phyloP scores from a whole-genome alignment of 23 tunicate species.

The Aplidium turbinatum region DNA sequence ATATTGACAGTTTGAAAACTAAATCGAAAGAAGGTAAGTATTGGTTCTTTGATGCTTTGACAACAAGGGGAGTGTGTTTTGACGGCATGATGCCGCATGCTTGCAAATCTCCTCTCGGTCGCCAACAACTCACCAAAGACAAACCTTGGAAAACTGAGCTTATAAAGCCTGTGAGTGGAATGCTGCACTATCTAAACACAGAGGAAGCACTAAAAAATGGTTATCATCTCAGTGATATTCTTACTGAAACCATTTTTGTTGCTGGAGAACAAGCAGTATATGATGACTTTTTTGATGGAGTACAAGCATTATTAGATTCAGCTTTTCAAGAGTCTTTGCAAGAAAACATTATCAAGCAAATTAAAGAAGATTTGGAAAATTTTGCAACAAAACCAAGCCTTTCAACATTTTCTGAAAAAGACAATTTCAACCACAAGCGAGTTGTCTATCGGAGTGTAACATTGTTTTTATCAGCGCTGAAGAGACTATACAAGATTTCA shows the following conservation, averaged over 20 bases:
- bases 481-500: neutral
- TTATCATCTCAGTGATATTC: constrained; percentile 34
- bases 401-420: neutral
- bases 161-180: constrained; percentile 36
- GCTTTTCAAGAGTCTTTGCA: neutral
- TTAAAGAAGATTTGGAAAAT: neutral
- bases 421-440: neutral
- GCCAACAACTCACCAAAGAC: constrained; percentile 21
- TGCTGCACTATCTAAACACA: constrained; percentile 26
- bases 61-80: constrained; percentile 35
- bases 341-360: neutral
- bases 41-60: constrained; percentile 37
- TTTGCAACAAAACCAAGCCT: neutral
- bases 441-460: constrained; percentile 1
- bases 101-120: constrained; percentile 37
- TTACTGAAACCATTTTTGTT: constrained; percentile 38
- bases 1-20: neutral
- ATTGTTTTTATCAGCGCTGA: constrained; percentile 10
- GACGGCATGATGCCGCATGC: constrained; percentile 45
- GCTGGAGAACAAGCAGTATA: constrained; percentile 22
- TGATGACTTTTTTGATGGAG: neutral
- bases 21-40: neutral
- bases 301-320: neutral
- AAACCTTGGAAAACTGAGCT: constrained; percentile 22
- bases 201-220: constrained; percentile 33